These are phyloP conservation scores for Caenorhabditis sp. DNA, from an alignment of 2,888 invertebrate species.

Conservation along the genomic window DNA sequence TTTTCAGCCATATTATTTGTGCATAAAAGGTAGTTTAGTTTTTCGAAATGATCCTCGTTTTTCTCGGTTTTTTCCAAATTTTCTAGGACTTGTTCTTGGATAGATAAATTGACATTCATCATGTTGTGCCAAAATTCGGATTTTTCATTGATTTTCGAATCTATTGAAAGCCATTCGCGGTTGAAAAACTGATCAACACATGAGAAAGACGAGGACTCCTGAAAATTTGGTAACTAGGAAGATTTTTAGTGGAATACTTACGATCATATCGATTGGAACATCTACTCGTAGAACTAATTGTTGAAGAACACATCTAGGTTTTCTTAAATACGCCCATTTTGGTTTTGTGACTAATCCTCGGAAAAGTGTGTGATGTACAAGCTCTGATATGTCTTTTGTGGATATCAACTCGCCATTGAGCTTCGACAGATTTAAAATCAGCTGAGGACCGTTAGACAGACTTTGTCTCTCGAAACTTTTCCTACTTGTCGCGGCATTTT, in stretches of 20 bases:
- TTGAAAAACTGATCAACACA: slow-evolving; percentile 57
- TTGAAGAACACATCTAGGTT: slow-evolving; percentile 32
- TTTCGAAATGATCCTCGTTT: slow-evolving; percentile 10
- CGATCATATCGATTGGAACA: slow-evolving; percentile 53
- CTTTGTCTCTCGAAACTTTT: not conserved
- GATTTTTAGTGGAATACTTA: slow-evolving; percentile 22
- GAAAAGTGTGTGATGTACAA: slow-evolving; percentile 46
- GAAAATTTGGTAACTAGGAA: not conserved
- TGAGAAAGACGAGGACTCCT: slow-evolving; percentile 46
- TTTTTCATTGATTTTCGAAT: slow-evolving; percentile 39
- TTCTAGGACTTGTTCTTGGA: slow-evolving; percentile 51
- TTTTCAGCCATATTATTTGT: slow-evolving; percentile 44
- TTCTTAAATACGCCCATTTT: slow-evolving; percentile 40
- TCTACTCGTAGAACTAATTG: slow-evolving; percentile 58
- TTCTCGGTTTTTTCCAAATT: slow-evolving; percentile 14
- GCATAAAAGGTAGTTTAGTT: slow-evolving; percentile 20
- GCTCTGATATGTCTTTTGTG: slow-evolving; percentile 36
- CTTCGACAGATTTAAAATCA: not conserved
- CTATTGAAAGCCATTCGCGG: slow-evolving; percentile 45
- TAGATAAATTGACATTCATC: slow-evolving; percentile 45
- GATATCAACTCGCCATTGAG: not conserved
- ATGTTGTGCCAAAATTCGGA: slow-evolving; percentile 56
- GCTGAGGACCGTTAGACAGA: not conserved
- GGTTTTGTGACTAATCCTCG: slow-evolving; percentile 43
- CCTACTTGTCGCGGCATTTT: not conserved